These are phyloP conservation scores for Gasterosteus aculeatus DNA, from an alignment of 2,113 vertebrate species.

Conservation along the genomic window DNA sequence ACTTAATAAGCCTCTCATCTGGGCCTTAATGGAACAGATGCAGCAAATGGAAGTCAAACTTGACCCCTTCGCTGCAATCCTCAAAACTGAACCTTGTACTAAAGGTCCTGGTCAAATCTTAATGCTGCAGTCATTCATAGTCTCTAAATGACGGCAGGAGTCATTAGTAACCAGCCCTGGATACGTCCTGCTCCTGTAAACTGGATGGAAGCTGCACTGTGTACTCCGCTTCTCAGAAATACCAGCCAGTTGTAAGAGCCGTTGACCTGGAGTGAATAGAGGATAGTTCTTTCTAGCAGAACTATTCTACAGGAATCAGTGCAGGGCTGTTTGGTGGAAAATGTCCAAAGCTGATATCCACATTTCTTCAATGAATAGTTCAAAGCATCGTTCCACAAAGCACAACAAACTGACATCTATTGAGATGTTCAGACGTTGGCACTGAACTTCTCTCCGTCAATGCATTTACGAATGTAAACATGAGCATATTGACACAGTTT, in stretches of 20 bases:
- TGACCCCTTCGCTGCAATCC: neutral
- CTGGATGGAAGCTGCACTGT: neutral
- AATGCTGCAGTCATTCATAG: neutral
- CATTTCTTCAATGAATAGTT: neutral
- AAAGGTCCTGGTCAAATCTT: neutral
- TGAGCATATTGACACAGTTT: neutral
- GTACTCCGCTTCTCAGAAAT: constrained; percentile 24
- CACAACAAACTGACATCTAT: neutral
- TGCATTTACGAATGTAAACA: neutral
- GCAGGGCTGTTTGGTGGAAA: constrained; percentile 19
- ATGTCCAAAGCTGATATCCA: constrained; percentile 31
- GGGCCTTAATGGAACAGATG: neutral
- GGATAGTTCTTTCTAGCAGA: constrained; percentile 50
- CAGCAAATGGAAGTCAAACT: neutral
- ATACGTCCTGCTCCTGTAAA: neutral
- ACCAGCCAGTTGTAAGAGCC: constrained; percentile 9
- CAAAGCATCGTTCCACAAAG: constrained; percentile 5
- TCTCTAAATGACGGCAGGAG: neutral
- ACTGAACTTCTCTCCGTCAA: neutral
- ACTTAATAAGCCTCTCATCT: neutral
- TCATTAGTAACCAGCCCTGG: neutral
- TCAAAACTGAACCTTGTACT: neutral
- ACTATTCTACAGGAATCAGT: constrained; percentile 50
- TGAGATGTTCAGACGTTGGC: neutral
- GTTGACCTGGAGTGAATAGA: constrained; percentile 43